Base-by-base conservation (phyloP, 2,888 invertebrate species). In the Acanthococcus lagerstroemiae region DNA sequence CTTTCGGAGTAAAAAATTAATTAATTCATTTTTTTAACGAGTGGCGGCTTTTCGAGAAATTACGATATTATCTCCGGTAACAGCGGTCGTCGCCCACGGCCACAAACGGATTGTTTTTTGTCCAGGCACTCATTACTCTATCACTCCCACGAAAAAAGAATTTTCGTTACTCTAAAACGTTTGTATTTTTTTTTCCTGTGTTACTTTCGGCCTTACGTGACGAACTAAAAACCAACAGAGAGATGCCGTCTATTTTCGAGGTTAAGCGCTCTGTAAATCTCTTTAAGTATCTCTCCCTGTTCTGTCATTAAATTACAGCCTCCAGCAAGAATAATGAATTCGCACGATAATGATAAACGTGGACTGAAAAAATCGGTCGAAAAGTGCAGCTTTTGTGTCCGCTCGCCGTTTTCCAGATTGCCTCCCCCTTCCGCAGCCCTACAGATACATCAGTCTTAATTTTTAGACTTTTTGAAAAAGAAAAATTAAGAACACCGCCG, bases 401-500 rank as follows among this genome's bases (percentile, higher is more conserved):
- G n/a, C n/a, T n/a, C n/a, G n/a, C n/a, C n/a, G n/a, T n/a, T n/a
- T n/a, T n/a, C n/a, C n/a, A n/a, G n/a, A n/a, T n/a, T n/a, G n/a
- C n/a, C n/a, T n/a, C n/a, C n/a, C n/a, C n/a, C n/a, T n/a, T n/a
- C n/a, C n/a, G n/a, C n/a, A n/a, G n/a, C n/a, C n/a, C n/a, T n/a
- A n/a, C n/a, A n/a, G n/a, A n/a, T n/a, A 37, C 2, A 37, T 37
- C 37, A 57, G 17, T 22, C n/a, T 52, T 63, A 54, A 45, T 60
- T 50, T 63, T 24, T 44, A 5, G 24, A 37, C 27, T 17, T 26
- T 63, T 50, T 52, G 22, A 22, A 22, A 50, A 37, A 60, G 44
- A 50, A 61, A 61, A 50, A 61, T 50, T 26, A 52, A 27, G 44
- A 50, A 63, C 52, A 50, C 54, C 63, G 54, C 48, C 22, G 54